Evolutionary conservation across 2,888 invertebrate species (phyloP).

Genomic region (Nephrotoma guestfalica): DNA sequence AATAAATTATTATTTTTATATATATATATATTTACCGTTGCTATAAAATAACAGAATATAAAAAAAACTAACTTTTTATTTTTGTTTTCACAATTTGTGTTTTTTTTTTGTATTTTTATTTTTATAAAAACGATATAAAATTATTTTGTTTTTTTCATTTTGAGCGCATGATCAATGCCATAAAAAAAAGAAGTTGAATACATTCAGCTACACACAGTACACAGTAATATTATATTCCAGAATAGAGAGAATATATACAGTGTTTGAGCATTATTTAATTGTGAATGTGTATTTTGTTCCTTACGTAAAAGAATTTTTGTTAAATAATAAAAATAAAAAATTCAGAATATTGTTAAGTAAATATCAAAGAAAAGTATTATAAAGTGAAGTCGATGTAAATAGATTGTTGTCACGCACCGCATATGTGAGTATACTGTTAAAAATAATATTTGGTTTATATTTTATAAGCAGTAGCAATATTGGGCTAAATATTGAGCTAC

Average conservation of each 20-base stretch:
- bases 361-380: neutral
- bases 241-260: neutral
- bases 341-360: neutral
- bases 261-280: neutral
- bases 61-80: no score
- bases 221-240: neutral
- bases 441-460: neutral
- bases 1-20: no score
- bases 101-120: neutral
- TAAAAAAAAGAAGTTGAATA: neutral
- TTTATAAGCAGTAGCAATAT: neutral
- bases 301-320: neutral
- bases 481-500: neutral
- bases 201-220: neutral
- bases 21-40: no score
- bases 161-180: neutral
- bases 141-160: neutral
- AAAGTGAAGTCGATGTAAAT: neutral
- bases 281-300: neutral
- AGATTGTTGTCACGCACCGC: neutral
- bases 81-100: no score
- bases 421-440: neutral
- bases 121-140: neutral
- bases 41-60: no score
- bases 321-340: neutral